phyloP scores from a whole-genome alignment of 2,888 invertebrate species.

The Tenthredo scrophulariae region DNA sequence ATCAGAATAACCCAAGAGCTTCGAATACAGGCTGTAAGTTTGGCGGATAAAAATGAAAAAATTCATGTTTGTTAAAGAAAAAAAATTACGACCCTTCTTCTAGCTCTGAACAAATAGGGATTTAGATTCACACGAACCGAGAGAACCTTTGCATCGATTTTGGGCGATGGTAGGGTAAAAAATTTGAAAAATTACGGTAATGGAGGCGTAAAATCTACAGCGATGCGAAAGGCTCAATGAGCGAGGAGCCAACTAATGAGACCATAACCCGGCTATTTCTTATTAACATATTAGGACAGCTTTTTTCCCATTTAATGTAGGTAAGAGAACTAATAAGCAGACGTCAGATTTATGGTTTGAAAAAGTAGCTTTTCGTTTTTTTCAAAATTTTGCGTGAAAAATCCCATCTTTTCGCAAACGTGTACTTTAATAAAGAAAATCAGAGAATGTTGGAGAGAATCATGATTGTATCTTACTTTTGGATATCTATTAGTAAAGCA shows the following conservation, averaged over 20 bases:
- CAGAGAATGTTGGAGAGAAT: neutral
- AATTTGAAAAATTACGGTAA: neutral
- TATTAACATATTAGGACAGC: neutral
- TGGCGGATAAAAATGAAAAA: neutral
- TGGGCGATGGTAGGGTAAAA: neutral
- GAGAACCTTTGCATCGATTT: neutral
- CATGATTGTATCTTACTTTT: neutral
- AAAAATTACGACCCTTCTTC: neutral
- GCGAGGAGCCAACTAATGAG: neutral
- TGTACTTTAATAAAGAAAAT: neutral
- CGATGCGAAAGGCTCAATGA: slow-evolving; percentile 10
- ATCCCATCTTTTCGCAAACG: neutral
- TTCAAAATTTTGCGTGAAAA: neutral
- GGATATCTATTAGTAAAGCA: neutral
- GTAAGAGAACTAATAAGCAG: neutral
- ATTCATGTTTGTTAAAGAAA: neutral
- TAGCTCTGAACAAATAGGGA: neutral
- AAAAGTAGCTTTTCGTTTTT: neutral
- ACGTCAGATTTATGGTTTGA: neutral
- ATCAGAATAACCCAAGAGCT: neutral
- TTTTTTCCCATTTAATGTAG: neutral
- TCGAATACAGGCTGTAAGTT: neutral
- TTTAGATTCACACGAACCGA: neutral
- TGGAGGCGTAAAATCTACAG: neutral
- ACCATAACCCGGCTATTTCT: neutral